Evolutionary conservation across 2,888 invertebrate genomes (phyloP), one percentile per base, ranked within the genome.

Genomic region (Tetranychus piercei): DNA sequence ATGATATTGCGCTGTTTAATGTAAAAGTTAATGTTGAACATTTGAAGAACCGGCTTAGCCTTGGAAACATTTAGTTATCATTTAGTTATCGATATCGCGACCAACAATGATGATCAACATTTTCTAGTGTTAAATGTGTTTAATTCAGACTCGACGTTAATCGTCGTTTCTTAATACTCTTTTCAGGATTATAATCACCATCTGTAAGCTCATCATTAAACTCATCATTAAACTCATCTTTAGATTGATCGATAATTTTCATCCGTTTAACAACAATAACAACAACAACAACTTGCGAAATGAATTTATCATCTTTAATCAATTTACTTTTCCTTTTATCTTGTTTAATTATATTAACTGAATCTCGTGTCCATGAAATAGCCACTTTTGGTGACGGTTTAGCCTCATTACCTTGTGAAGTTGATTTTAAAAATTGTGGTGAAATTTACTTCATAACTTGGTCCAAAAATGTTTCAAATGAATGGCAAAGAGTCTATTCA

Each of bases 401-500:
- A 11, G 74, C 74, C 15, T 75, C 85, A 20, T 85, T 91, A 69
- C 88, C 88, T 2, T 90, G 90, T 81, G 85, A 87, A 20, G 87
- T 90, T 78, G 88, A 89, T 80, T 81, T 81, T 72, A 81, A 86
- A n/a, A 86, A 87, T 45, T 91, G 91, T 80, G 90, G 89, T 0
- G 88, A 87, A 78, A 87, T 91, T 81, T 90, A 91, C 84, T 90
- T 88, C 83, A 88, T 91, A 82, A 90, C 90, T 82, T 91, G 90
- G 90, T 79, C 78, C 22, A 79, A 79, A 65, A 76, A 76, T 74
- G 74, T 73, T 23, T 66, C 22, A 20, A 43, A 71, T 44, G 76
- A 76, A 55, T 79, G 79, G 79, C 78, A 79, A 69, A 76, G 79
- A 22, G 77, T 79, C 6, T 79, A 78, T 74, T 73, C 79, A 18